These are phyloP conservation scores for Heteromurus nitidus DNA, from an alignment of 2,888 invertebrate genomes.

Conservation along the genomic window DNA sequence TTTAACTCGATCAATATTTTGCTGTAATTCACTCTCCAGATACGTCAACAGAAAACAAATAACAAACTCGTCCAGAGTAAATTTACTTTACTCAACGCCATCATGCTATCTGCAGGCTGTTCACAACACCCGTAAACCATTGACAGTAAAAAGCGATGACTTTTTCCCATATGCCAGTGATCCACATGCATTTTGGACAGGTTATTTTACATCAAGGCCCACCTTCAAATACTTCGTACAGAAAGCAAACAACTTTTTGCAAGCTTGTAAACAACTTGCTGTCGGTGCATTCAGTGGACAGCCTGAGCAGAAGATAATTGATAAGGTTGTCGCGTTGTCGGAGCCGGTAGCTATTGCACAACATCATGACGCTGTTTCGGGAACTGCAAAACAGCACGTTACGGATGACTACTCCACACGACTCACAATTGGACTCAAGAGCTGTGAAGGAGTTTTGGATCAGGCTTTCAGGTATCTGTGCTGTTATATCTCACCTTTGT, in stretches of 20 bases:
- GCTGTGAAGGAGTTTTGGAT: conserved; percentile 79
- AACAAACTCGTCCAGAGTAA: conserved; percentile 77
- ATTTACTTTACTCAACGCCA: conserved; percentile 88
- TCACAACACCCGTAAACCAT: conserved; percentile 80
- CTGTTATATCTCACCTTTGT: too few species aligned
- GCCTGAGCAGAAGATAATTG: conserved; percentile 36
- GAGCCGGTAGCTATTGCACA: conserved; percentile 79
- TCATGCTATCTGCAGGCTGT: conserved; percentile 89
- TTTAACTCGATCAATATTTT: background rate
- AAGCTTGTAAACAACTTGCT: conserved; percentile 77
- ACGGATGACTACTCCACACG: conserved; percentile 90
- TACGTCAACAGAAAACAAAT: conserved; percentile 79
- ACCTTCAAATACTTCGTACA: conserved; percentile 87
- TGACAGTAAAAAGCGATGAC: conserved; percentile 85
- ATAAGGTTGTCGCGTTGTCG: conserved; percentile 63
- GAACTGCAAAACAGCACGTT: conserved; percentile 90
- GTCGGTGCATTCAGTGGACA: conserved; percentile 75
- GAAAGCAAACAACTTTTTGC: conserved; percentile 84
- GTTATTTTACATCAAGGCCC: conserved; percentile 87
- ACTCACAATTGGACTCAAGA: conserved; percentile 82
- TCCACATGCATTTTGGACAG: conserved; percentile 91
- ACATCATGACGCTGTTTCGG: conserved; percentile 92
- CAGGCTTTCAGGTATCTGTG: conserved; percentile 81
- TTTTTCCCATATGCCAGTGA: conserved; percentile 95
- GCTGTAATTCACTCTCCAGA: conserved; percentile 75